Percentiles rank a stretch among this genome's conserved stretches.
Evolutionary conservation across 2,113 vertebrate genomes (phyloP).

Genomic region (Phocoena sinus): DNA sequence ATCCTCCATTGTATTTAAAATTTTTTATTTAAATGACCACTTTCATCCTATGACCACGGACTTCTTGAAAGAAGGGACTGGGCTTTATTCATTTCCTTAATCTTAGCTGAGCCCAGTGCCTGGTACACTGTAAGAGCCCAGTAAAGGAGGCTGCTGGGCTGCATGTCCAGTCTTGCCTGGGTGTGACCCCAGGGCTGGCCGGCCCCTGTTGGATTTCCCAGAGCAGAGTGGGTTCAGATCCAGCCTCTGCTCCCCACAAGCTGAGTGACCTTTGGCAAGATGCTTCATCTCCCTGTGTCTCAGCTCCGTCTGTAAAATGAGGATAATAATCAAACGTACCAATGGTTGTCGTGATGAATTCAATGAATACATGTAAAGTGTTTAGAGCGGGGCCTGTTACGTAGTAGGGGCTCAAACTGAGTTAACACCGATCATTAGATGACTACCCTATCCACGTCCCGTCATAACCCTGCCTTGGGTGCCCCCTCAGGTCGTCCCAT

Average conservation of each 20-base stretch:
- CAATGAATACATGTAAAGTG: rapidly evolving
- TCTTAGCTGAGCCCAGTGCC: not conserved
- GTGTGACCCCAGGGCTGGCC: not conserved
- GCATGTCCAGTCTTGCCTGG: not conserved
- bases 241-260: not conserved
- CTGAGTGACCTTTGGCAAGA: not conserved
- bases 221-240: not conserved
- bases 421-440: rapidly evolving
- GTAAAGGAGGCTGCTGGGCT: not conserved
- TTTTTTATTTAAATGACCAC: not conserved
- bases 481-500: not conserved
- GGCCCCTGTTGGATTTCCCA: not conserved
- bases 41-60: not conserved
- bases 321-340: no score
- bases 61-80: not conserved
- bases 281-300: no score
- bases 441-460: rapidly evolving
- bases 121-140: not conserved
- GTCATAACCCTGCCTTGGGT: not conserved
- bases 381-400: not conserved
- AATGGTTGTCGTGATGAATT: rapidly evolving
- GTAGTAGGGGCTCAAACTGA: not conserved
- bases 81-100: not conserved
- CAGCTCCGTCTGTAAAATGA: not conserved
- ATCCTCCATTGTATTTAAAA: not conserved